A percentile compares a stretch with the other conserved stretches of the same genome.
phyloP scores from a whole-genome alignment of 92 coral and sea anemone genomes.

The Umimayanthus kanabou region DNA sequence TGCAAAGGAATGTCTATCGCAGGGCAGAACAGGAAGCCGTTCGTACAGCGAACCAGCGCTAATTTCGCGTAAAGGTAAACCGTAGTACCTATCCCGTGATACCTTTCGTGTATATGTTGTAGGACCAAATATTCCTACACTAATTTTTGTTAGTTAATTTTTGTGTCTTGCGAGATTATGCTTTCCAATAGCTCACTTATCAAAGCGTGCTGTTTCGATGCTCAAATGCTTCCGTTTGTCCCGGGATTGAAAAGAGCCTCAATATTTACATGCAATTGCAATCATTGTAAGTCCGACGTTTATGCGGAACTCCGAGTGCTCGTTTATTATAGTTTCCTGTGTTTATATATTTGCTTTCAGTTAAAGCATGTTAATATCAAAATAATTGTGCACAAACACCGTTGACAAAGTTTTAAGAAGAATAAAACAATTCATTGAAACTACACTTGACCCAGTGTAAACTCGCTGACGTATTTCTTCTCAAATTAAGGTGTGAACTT shows the following conservation, averaged over 20 bases:
- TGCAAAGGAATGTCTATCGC: not conserved
- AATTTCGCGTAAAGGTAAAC: conserved; percentile 20
- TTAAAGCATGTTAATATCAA: not conserved
- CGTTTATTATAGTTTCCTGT: conserved; percentile 17
- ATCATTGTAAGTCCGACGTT: conserved; percentile 1
- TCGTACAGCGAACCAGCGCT: not conserved
- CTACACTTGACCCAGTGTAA: conserved; percentile 28
- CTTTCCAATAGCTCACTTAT: too few species aligned
- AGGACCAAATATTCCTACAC: not conserved
- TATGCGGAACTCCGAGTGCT: not conserved
- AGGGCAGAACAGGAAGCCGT: not conserved
- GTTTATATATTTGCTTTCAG: conserved; percentile 11
- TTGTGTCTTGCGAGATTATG: too few species aligned
- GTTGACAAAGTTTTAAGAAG: conserved; percentile 23
- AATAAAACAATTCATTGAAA: not conserved
- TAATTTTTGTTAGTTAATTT: not conserved
- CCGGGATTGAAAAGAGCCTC: not conserved
- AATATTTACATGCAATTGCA: not conserved
- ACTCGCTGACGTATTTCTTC: not conserved
- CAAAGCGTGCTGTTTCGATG: not conserved
- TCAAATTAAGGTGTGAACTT: conserved; percentile 21
- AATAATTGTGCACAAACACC: not conserved
- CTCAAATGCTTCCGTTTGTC: not conserved
- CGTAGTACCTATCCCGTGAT: too few species aligned
- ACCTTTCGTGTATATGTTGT: not conserved